These are phyloP conservation scores for Diglossa cyanea DNA, from an alignment of 2,797 vertebrate species.

Conservation along the genomic window DNA sequence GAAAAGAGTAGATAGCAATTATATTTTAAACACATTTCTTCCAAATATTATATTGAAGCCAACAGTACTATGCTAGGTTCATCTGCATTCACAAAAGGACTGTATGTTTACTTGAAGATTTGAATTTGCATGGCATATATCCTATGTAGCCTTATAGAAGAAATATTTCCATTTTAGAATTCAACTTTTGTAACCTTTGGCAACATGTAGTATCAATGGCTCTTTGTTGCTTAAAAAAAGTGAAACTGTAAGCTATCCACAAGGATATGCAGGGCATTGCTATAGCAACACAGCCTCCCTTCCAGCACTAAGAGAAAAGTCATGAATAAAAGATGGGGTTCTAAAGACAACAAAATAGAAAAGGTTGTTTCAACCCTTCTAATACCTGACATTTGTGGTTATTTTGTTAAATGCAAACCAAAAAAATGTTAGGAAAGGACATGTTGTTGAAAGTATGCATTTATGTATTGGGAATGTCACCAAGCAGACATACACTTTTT, in stretches of 20 bases:
- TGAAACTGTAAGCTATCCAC: slow-evolving; percentile 82
- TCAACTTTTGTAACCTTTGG: slow-evolving; percentile 83
- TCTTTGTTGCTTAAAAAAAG: slow-evolving; percentile 82
- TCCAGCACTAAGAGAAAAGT: slow-evolving; percentile 77
- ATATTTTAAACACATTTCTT: slow-evolving; percentile 69
- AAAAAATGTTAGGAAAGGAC: slow-evolving; percentile 70
- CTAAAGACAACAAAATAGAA: slow-evolving; percentile 81
- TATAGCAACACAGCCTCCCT: slow-evolving; percentile 82
- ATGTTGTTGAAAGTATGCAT: slow-evolving; percentile 57
- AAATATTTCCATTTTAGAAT: slow-evolving; percentile 84
- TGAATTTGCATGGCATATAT: slow-evolving; percentile 72
- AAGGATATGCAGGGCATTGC: slow-evolving; percentile 83
- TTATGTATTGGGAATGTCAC: slow-evolving; percentile 61
- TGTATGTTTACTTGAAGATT: slow-evolving; percentile 68
- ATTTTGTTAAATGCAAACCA: slow-evolving; percentile 79
- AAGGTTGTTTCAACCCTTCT: slow-evolving; percentile 78
- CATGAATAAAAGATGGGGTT: slow-evolving; percentile 84
- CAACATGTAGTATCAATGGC: slow-evolving; percentile 80
- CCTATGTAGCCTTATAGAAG: slow-evolving; percentile 68
- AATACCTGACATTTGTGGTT: slow-evolving; percentile 81
- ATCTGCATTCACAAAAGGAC: slow-evolving; percentile 66
- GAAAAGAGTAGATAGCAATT: slow-evolving; percentile 52
- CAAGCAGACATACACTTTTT: slow-evolving; percentile 33
- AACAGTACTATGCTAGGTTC: slow-evolving; percentile 59
- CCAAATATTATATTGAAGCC: slow-evolving; percentile 65